These are phyloP conservation scores for Cantharis rufa DNA, from an alignment of 2,888 invertebrate genomes.

Conservation along the genomic window DNA sequence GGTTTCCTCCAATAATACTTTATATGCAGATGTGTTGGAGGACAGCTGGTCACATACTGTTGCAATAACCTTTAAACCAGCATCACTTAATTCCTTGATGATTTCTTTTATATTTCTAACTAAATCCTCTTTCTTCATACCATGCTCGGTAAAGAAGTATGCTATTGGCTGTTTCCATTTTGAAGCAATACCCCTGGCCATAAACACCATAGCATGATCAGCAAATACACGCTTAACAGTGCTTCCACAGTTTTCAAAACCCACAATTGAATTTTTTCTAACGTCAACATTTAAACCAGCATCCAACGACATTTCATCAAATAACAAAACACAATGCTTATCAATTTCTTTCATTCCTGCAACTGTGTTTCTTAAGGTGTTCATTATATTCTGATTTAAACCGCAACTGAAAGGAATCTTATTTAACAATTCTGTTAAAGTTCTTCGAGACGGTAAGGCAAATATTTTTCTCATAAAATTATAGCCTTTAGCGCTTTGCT, in stretches of 20 bases:
- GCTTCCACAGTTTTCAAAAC: slow-evolving; percentile 23
- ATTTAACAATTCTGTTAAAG: not conserved
- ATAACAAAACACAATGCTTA: not conserved
- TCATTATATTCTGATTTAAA: not conserved
- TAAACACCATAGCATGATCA: slow-evolving; percentile 39
- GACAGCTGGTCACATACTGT: not conserved
- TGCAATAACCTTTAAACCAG: slow-evolving; percentile 9
- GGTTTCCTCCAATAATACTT: not conserved
- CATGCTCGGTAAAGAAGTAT: slow-evolving; percentile 9
- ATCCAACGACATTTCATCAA: slow-evolving; percentile 4
- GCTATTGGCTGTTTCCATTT: slow-evolving; percentile 19
- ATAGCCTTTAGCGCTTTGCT: slow-evolving; percentile 5
- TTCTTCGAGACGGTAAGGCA: not conserved
- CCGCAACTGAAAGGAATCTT: not conserved
- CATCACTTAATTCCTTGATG: not conserved
- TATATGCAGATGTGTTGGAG: not conserved
- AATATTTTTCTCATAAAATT: slow-evolving; percentile 5
- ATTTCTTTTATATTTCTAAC: not conserved
- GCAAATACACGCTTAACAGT: slow-evolving; percentile 24
- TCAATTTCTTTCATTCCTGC: not conserved
- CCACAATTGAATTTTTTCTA: not conserved
- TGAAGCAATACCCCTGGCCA: slow-evolving; percentile 25
- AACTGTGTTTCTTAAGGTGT: not conserved
- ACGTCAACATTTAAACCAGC: not conserved
- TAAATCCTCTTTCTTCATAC: not conserved